Evolutionary conservation across 2,888 invertebrate species (phyloP).

Genomic region (Acanthosepion esculentum): DNA sequence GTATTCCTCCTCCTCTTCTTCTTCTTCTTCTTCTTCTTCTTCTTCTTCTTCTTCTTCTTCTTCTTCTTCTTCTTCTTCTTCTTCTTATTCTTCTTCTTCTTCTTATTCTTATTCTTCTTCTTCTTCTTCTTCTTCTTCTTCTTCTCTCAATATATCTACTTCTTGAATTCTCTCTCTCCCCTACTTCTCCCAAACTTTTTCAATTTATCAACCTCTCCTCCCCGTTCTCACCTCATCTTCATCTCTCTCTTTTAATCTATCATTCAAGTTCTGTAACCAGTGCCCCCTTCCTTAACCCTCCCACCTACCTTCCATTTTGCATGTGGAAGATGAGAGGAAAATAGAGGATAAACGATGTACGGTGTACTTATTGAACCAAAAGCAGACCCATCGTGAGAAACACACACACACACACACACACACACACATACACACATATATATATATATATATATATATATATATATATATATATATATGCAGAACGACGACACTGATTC

Average conservation of each 20-base stretch:
- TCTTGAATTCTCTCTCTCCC: neutral
- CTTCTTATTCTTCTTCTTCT: neutral
- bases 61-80: neutral
- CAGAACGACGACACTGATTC: too few species aligned
- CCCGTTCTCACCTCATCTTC: too few species aligned
- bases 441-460: neutral
- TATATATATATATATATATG: neutral
- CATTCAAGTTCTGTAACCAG: neutral
- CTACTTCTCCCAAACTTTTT: neutral
- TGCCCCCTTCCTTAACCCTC: neutral
- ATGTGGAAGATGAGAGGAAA: too few species aligned
- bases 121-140: neutral
- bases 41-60: neutral
- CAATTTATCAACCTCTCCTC: neutral
- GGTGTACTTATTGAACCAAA: too few species aligned
- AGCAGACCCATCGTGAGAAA: too few species aligned
- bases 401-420: too few species aligned
- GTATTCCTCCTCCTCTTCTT: neutral
- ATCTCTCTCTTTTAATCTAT: neutral
- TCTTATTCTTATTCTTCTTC: neutral
- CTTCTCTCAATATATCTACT: neutral
- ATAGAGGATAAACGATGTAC: too few species aligned
- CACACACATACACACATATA: neutral
- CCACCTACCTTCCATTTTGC: neutral
- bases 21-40: neutral